A percentile compares a stretch with the other conserved stretches of the same genome.
Conservation (phyloP, 2,113 vertebrate species). For the Chloropsis hardwickii region DNA sequence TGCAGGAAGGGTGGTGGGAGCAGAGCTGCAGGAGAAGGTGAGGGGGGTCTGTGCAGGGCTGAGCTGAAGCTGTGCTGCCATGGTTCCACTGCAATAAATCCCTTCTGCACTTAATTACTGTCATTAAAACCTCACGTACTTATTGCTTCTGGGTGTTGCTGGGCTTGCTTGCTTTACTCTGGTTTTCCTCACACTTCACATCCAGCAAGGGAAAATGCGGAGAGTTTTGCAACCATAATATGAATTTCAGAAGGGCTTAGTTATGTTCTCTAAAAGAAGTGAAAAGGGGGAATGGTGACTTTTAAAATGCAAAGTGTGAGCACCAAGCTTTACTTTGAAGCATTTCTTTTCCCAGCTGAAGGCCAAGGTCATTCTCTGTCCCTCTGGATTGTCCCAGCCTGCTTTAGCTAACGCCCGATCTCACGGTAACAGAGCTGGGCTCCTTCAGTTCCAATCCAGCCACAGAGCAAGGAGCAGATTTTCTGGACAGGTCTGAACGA, state of each 20-base stretch:
- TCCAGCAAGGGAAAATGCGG: not conserved
- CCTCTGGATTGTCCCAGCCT: not conserved
- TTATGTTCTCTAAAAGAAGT: not conserved
- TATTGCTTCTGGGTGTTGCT: not conserved
- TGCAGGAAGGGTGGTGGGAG: too few species aligned
- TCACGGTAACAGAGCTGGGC: not conserved
- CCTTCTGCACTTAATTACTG: not conserved
- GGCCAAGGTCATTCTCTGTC: not conserved
- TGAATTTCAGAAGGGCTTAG: not conserved
- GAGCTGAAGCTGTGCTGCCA: not conserved
- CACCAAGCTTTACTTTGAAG: not conserved
- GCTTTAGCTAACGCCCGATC: conserved; percentile 14
- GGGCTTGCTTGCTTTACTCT: not conserved
- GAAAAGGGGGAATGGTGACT: not conserved
- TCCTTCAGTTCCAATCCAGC: not conserved
- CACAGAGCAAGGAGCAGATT: not conserved
- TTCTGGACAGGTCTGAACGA: not conserved
- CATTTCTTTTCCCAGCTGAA: not conserved
- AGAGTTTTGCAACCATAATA: accelerated
- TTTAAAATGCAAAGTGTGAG: not conserved
- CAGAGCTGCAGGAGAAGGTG: not conserved
- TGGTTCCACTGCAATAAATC: not conserved
- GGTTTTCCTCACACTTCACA: not conserved
- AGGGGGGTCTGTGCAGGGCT: not conserved
- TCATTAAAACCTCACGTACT: not conserved